A percentile compares a stretch with the other conserved stretches of the same genome.
phyloP scores from a whole-genome alignment of 2,888 invertebrate species.

The Aleiodes testaceus region DNA sequence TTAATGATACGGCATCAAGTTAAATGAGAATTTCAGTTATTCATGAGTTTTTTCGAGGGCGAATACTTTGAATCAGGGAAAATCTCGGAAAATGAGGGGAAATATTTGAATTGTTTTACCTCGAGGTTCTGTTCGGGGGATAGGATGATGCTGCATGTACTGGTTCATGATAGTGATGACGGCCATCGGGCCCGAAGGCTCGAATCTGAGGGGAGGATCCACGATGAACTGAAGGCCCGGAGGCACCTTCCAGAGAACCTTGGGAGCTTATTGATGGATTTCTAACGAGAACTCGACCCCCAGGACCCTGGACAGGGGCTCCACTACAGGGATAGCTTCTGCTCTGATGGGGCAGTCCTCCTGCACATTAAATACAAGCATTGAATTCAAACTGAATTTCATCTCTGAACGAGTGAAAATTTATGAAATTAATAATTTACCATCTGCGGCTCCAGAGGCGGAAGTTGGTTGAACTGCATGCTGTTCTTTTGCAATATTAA shows the following conservation, averaged over 20 bases:
- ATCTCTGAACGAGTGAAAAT: background rate
- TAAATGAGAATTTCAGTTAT: no score
- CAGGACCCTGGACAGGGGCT: slow-evolving; percentile 36
- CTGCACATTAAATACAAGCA: slow-evolving; percentile 39
- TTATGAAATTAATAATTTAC: slow-evolving; percentile 49
- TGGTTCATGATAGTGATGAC: slow-evolving; percentile 68
- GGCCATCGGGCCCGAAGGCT: slow-evolving; percentile 87
- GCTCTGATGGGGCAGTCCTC: slow-evolving; percentile 77
- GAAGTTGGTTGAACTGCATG: slow-evolving; percentile 78
- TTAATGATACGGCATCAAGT: slow-evolving; percentile 1
- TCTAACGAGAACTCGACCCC: slow-evolving; percentile 75
- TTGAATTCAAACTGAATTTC: background rate
- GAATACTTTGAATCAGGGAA: no score
- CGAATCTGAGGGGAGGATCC: slow-evolving; percentile 89
- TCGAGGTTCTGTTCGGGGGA: slow-evolving; percentile 66
- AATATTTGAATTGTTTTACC: slow-evolving; percentile 58
- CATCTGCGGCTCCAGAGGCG: slow-evolving; percentile 61
- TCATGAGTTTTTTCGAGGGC: no score
- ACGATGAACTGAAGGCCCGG: slow-evolving; percentile 77
- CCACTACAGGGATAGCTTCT: slow-evolving; percentile 76
- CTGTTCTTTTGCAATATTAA: slow-evolving; percentile 79
- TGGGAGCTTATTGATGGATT: slow-evolving; percentile 89
- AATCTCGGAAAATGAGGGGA: no score
- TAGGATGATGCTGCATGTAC: slow-evolving; percentile 66
- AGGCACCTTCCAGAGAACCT: slow-evolving; percentile 84